Evolutionary conservation across 2,888 invertebrate genomes (phyloP), one percentile per base, ranked within the genome.

Genomic region (Alsophila aescularia): DNA sequence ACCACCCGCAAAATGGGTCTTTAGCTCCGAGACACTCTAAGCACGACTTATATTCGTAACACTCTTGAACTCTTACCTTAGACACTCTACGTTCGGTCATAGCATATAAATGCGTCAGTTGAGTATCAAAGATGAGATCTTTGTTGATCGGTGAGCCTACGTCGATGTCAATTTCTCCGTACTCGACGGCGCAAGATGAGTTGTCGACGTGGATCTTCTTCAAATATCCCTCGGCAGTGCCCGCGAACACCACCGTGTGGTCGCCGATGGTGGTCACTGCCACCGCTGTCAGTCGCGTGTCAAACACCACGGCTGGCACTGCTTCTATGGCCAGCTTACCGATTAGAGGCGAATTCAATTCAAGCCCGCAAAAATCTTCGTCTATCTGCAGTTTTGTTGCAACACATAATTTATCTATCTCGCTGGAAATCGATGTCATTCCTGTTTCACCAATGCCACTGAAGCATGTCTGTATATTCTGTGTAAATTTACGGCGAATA

Each of bases 1-100:
- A 98, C 98, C 98, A 98, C 59, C 98, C 98, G 87, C 98, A 99
- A 83, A 98, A 98, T 0, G 98, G 98, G 93, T 98, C 98, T 83
- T 96, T 96, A 62, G 97, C 98, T 72, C 96, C 97, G 64, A 98
- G 93, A 85, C 98, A 98, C 75, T 96, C 96, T 86, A 96, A 94
- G 85, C 98, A 98, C 53, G 96, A 97, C 83, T 95, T 95, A 88
- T 97, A 98, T 53, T 97, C 96, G 73, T 96, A 95, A 89, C 98
- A 98, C 88, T 98, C 97, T 85, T 98, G 98, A 67, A 98, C 98
- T 89, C 97, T 97, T 62, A 98, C 97, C 93, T 98, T 98, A 45
- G 97, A 96, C 82, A 98, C 97, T 93, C 96, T 96, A 79, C 94
- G 94, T 82, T 96, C 95, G 39, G 98, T 98, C 96, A 98, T 97